Evolutionary conservation across 2,888 invertebrate species (phyloP), one percentile per base, ranked within the genome.

Genomic region (Pharmacophagus antenor): DNA sequence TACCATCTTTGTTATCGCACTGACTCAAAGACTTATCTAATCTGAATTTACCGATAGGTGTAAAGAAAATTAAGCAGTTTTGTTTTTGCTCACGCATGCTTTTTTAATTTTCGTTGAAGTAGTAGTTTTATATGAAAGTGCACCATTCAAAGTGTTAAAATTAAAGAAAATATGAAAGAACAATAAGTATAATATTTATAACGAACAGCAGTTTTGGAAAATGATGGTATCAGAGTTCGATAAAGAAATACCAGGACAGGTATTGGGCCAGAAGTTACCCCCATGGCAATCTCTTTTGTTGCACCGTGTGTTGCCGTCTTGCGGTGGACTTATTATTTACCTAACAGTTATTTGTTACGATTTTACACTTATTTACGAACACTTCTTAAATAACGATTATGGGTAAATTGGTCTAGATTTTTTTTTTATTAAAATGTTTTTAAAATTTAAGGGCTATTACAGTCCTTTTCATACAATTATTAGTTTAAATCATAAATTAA

Each of bases 341-440:
- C 85, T 95, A 37, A 83, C 93, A 3, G 90, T 95, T 55, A 93
- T 95, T 42, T 92, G 94, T 18, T 92, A 92, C 46, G 96, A 96
- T 74, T 76, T 94, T 27, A 93, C 93, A 0, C 88, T 95, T 1
- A 91, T 94, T 53, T 88, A 91, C 63, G 93, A 94, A 73, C 94
- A 95, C 72, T 92, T 92, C 65, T 84, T 84, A 18, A 92, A 92
- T 69, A 88, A 90, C 4, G 92, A 94, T 74, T 82, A 91, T 17
- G 76, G 85, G 84, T 92, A 85, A 86, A 92, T n/a, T 41, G 12
- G 49, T 42, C 42, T 22, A 23, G 82, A 37, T 49, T 25, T 51
- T 60, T 56, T 56, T 61, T 10, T 23, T 21, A 31, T 25, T 53
- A 23, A 10, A n/a, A n/a, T n/a, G n/a, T n/a, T 18, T 50, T 27